phyloP scores from a whole-genome alignment of 2,888 invertebrate species.

The Eretmocerus hayati region DNA sequence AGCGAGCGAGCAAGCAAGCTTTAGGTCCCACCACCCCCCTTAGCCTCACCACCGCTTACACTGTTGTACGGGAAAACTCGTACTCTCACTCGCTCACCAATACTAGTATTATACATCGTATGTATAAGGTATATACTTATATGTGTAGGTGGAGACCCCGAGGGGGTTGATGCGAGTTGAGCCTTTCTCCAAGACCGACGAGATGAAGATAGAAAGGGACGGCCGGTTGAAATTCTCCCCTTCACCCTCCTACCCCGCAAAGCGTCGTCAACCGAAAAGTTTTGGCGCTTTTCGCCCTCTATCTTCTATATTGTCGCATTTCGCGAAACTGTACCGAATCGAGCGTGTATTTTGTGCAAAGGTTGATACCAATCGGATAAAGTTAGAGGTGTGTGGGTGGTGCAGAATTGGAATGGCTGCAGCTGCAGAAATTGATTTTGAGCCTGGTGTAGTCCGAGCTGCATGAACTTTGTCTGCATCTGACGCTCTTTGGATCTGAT shows the following conservation, averaged over 20 bases:
- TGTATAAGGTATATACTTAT: no score
- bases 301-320: background rate
- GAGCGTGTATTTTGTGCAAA: no score
- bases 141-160: slow-evolving; percentile 8
- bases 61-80: slow-evolving; percentile 19
- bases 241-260: background rate
- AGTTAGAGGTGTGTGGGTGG: no score
- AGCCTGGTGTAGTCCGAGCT: no score
- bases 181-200: slow-evolving; percentile 20
- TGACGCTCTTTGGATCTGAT: no score
- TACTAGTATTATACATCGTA: no score
- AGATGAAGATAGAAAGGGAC: slow-evolving; percentile 22
- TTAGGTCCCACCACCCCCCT: slow-evolving; percentile 33
- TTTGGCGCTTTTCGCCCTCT: background rate
- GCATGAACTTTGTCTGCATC: no score
- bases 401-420: no score
- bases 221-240: slow-evolving; percentile 5
- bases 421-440: no score
- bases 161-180: slow-evolving; percentile 26
- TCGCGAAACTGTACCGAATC: no score
- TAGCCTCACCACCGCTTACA: slow-evolving; percentile 18
- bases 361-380: no score
- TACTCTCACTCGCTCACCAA: slow-evolving; percentile 1
- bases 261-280: background rate
- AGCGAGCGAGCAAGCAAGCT: slow-evolving; percentile 41